Conservation (phyloP, 2,113 vertebrate species). For the Hepsetus odoe region DNA sequence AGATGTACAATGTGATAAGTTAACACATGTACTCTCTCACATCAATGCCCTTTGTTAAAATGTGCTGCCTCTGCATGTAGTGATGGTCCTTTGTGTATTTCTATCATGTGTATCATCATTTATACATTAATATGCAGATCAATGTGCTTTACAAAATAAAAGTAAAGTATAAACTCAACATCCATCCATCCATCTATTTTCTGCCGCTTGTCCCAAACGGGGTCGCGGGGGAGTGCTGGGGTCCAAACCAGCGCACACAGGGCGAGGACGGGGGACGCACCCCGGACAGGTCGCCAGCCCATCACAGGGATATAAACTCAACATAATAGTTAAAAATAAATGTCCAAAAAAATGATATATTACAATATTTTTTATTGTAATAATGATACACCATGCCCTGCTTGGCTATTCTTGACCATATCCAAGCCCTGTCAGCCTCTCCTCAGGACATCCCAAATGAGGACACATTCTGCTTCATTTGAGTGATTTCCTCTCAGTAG, state of each 20-base stretch:
- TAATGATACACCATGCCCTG: conserved; percentile 37
- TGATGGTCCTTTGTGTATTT: background rate
- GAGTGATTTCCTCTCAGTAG: conserved; percentile 60
- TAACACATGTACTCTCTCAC: conserved; percentile 29
- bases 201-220: too few species aligned
- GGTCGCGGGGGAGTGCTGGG: too few species aligned
- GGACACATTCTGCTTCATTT: conserved; percentile 64
- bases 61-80: background rate
- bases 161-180: background rate
- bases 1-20: conserved; percentile 37
- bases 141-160: background rate
- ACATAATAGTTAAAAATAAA: too few species aligned
- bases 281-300: too few species aligned
- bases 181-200: too few species aligned
- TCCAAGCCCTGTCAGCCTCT: conserved; percentile 60
- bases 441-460: conserved; percentile 52
- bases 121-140: background rate
- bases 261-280: too few species aligned
- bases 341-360: background rate
- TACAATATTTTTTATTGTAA: conserved; percentile 17
- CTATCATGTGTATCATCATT: background rate
- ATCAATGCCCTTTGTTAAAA: conserved; percentile 4
- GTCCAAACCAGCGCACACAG: too few species aligned
- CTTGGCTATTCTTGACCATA: conserved; percentile 64
- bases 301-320: too few species aligned